These are phyloP conservation scores for Pachypsylla venusta DNA, from an alignment of 1,140 invertebrate genomes.

Conservation along the genomic window DNA sequence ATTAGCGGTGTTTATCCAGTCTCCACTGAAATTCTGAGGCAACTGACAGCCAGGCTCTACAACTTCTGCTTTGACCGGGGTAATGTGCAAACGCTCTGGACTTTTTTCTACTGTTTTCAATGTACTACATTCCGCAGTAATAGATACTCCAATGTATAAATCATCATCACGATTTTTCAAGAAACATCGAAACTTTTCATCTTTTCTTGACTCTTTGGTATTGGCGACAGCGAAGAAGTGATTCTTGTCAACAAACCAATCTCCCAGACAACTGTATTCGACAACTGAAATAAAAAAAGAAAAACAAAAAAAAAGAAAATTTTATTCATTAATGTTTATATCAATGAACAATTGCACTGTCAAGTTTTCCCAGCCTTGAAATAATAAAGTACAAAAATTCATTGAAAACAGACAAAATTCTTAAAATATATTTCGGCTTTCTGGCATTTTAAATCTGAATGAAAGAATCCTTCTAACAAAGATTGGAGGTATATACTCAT, in stretches of 20 bases:
- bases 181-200: conserved; percentile 87
- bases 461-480: too few relatives aligned
- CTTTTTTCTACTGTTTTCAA: conserved; percentile 85
- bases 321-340: too few relatives aligned
- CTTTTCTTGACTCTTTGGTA: conserved; percentile 82
- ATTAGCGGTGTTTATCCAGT: conserved; percentile 95
- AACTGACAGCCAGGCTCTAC: conserved; percentile 80
- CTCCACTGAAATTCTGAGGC: conserved; percentile 82
- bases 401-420: too few relatives aligned
- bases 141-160: conserved; percentile 73
- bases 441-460: too few relatives aligned
- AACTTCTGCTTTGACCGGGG: conserved; percentile 66
- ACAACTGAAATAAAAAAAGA: conserved; percentile 45
- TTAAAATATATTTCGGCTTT: too few relatives aligned
- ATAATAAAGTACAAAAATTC: too few relatives aligned
- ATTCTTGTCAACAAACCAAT: conserved; percentile 91
- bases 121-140: conserved; percentile 81
- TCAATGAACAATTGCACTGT: too few relatives aligned
- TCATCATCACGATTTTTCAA: conserved; percentile 88
- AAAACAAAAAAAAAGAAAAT: too few relatives aligned
- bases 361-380: too few relatives aligned
- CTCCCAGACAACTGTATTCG: conserved; percentile 83
- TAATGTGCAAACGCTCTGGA: conserved; percentile 74
- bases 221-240: conserved; percentile 90
- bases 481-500: too few relatives aligned